Evolutionary conservation across 2,113 vertebrate genomes (phyloP).

Genomic region (Psophia crepitans): DNA sequence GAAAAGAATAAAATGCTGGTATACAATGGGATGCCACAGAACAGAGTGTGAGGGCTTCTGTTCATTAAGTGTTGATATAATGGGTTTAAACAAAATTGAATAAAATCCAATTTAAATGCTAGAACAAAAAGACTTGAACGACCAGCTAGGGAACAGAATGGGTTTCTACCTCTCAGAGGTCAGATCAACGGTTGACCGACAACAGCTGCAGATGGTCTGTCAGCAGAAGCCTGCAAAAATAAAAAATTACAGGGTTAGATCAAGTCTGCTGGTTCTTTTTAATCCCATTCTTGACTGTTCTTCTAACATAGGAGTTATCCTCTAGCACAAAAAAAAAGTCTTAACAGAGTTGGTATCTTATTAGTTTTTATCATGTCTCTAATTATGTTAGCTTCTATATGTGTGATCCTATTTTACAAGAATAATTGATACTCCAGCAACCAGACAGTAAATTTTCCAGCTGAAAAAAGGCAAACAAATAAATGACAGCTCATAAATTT

Average conservation of each 20-base stretch:
- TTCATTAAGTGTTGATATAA: conserved; percentile 52
- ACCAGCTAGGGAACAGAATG: background rate
- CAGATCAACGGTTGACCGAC: background rate
- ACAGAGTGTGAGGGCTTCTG: conserved; percentile 16
- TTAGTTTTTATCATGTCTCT: background rate
- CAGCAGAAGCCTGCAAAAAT: conserved; percentile 11
- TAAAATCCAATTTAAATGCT: conserved; percentile 17
- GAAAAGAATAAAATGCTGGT: background rate
- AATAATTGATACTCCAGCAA: background rate
- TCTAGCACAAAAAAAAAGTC: background rate
- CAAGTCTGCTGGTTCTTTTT: background rate
- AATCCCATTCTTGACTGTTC: background rate
- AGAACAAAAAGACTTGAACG: background rate
- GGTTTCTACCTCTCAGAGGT: conserved; percentile 9
- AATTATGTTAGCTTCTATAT: background rate
- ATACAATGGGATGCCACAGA: conserved; percentile 1
- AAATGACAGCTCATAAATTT: conserved; percentile 5
- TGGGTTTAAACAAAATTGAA: conserved; percentile 48
- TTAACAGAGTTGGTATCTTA: background rate
- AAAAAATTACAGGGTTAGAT: background rate
- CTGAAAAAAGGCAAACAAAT: conserved; percentile 16
- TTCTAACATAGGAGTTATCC: background rate
- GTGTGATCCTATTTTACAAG: background rate
- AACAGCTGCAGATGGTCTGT: conserved; percentile 30
- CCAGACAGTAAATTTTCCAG: background rate